These are phyloP conservation scores for Platerodrilus igneus DNA, from an alignment of 2,888 invertebrate species.

Conservation along the genomic window DNA sequence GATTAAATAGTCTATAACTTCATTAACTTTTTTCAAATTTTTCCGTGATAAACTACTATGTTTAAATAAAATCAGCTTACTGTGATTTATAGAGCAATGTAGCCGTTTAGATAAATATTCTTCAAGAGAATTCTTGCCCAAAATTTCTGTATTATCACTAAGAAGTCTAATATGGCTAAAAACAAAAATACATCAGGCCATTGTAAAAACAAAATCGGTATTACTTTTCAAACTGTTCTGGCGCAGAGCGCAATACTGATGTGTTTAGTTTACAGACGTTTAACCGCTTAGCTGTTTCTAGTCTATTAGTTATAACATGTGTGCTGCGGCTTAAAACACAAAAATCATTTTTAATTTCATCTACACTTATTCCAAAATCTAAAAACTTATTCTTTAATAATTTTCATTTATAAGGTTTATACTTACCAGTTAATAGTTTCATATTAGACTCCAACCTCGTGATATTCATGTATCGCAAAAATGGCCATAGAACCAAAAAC, in stretches of 20 bases:
- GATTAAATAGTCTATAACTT: conserved; percentile 46
- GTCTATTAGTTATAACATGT: conserved; percentile 36
- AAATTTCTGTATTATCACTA: conserved; percentile 41
- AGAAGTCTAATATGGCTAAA: conserved; percentile 43
- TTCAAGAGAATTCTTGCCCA: conserved; percentile 42
- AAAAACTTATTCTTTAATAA: conserved; percentile 13
- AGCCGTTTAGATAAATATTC: conserved; percentile 47
- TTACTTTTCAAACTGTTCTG: conserved; percentile 43
- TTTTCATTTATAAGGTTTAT: too few relatives aligned
- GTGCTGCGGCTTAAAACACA: conserved; percentile 47
- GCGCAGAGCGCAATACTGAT: conserved; percentile 49
- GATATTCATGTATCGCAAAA: conserved; percentile 26
- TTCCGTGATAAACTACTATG: conserved; percentile 45
- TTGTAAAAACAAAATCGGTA: conserved; percentile 8
- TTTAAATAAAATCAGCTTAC: conserved; percentile 39
- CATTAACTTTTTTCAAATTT: conserved; percentile 45
- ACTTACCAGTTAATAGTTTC: conserved; percentile 24
- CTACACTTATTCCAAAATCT: conserved; percentile 41
- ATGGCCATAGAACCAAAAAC: conserved; percentile 23
- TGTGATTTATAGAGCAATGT: conserved; percentile 38
- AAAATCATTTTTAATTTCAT: conserved; percentile 45
- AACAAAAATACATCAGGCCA: background rate
- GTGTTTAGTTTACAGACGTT: conserved; percentile 45
- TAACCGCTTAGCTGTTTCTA: conserved; percentile 38
- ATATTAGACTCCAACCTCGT: conserved; percentile 20